Conservation (phyloP, 2,888 invertebrate genomes). For the Lutraria lutraria region DNA sequence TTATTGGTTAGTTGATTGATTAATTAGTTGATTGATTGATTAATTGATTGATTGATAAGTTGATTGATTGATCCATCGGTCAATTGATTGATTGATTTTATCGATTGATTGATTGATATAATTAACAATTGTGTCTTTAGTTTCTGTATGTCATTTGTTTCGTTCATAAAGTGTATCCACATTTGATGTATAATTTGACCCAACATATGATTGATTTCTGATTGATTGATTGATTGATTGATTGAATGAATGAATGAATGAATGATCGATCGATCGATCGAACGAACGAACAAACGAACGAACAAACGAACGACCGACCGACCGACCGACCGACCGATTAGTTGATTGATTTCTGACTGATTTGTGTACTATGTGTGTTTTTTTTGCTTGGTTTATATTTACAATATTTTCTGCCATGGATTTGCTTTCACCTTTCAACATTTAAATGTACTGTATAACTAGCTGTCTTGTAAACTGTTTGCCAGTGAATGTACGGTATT, state of each 20-base stretch:
- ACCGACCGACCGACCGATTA: not conserved
- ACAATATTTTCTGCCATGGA: not conserved
- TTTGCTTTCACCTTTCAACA: too few species aligned
- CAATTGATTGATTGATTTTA: not conserved
- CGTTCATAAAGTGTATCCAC: too few species aligned
- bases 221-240: too few species aligned
- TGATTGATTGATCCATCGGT: not conserved
- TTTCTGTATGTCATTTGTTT: too few species aligned
- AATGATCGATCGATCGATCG: too few species aligned
- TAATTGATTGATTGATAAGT: not conserved
- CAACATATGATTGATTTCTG: too few species aligned
- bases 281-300: too few species aligned
- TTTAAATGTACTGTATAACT: not conserved
- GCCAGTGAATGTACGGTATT: not conserved
- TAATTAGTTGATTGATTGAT: not conserved
- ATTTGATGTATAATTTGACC: too few species aligned
- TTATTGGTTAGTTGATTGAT: not conserved
- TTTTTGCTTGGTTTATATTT: not conserved
- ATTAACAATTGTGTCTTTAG: too few species aligned
- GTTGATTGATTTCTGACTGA: not conserved
- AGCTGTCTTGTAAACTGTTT: not conserved
- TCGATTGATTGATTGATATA: not conserved
- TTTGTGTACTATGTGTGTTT: not conserved
- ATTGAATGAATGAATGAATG: too few species aligned
- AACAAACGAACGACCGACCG: not conserved